Conservation (phyloP, 2,888 invertebrate genomes). For the Ophion ellenae region DNA sequence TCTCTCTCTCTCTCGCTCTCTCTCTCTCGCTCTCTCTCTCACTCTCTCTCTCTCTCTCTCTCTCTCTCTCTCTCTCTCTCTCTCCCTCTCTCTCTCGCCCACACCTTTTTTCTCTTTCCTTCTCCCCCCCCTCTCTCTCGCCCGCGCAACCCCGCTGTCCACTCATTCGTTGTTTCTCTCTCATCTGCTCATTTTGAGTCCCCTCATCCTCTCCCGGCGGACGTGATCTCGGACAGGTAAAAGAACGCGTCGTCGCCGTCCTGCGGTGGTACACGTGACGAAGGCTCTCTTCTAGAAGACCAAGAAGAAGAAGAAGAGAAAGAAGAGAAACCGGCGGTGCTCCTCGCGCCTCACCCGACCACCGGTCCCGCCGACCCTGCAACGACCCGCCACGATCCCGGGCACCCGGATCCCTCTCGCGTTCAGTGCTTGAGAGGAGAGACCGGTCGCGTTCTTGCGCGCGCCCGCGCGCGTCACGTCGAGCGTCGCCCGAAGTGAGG, state of each 20-base stretch:
- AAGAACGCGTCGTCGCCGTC: background rate
- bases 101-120: background rate
- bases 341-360: no score
- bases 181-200: conserved; percentile 19
- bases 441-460: conserved; percentile 65
- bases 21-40: background rate
- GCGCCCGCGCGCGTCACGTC: conserved; percentile 19
- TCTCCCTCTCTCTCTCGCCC: no score
- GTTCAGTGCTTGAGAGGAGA: conserved; percentile 28
- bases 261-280: no score
- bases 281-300: no score
- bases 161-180: background rate
- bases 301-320: no score
- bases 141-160: no score
- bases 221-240: conserved; percentile 63
- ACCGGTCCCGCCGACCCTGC: no score
- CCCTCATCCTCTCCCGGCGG: conserved; percentile 34
- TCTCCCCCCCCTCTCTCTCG: no score
- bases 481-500: conserved; percentile 71
- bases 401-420: conserved; percentile 51
- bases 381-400: conserved; percentile 4
- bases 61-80: conserved; percentile 13
- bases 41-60: conserved; percentile 10
- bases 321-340: no score
- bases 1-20: background rate